A percentile compares a stretch with the other conserved stretches of the same genome.
Conservation (phyloP, 2,797 vertebrate genomes). For the Sebastes iracundus region DNA sequence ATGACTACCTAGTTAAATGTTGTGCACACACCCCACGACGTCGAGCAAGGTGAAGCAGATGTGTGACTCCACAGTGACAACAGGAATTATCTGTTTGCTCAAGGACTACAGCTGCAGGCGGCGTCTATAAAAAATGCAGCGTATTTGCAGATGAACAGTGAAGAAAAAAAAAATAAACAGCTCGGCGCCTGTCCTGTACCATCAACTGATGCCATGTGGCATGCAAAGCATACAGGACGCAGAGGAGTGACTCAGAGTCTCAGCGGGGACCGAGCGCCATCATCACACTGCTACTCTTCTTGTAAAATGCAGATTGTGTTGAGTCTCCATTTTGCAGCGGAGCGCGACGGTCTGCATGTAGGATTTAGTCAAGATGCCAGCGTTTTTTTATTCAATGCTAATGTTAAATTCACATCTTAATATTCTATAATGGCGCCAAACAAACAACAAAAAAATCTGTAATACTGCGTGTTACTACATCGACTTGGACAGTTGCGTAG, state of each 20-base stretch:
- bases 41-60: slow-evolving; percentile 44
- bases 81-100: slow-evolving; percentile 63
- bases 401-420: slow-evolving; percentile 2
- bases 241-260: slow-evolving; percentile 43
- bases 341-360: neutral
- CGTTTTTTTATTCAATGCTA: neutral
- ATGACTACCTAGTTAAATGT: slow-evolving; percentile 18
- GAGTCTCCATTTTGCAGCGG: neutral
- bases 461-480: slow-evolving; percentile 1
- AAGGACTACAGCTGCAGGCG: slow-evolving; percentile 50
- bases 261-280: neutral
- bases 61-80: slow-evolving; percentile 48
- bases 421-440: neutral
- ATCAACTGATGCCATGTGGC: slow-evolving; percentile 33
- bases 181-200: slow-evolving; percentile 6
- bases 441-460: neutral
- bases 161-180: slow-evolving; percentile 38
- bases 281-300: slow-evolving; percentile 12
- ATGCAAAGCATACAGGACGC: slow-evolving; percentile 35
- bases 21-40: slow-evolving; percentile 36
- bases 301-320: slow-evolving; percentile 13
- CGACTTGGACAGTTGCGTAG: slow-evolving; percentile 8
- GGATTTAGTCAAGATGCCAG: neutral
- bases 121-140: slow-evolving; percentile 36
- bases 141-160: slow-evolving; percentile 43